Evolutionary conservation across 2,113 vertebrate genomes (phyloP).

Genomic region (Brevimyrus niger): DNA sequence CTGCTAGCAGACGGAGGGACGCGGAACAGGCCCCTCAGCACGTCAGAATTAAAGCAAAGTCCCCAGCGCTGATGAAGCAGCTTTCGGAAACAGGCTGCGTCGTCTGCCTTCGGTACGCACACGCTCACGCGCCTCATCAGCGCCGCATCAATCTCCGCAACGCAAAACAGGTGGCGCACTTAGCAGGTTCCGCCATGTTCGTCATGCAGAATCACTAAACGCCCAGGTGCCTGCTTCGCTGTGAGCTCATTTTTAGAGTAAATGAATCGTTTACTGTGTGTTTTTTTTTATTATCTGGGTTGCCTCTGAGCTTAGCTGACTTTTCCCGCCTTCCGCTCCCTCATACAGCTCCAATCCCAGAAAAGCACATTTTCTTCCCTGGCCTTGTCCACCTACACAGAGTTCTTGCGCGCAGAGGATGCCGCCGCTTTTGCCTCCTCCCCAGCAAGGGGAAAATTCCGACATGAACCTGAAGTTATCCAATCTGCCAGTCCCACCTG

Average conservation of each 20-base stretch:
- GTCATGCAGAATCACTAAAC: neutral
- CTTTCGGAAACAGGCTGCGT: neutral
- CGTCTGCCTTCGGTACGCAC: neutral
- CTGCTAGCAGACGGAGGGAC: neutral
- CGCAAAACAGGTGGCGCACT: neutral
- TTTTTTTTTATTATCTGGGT: neutral
- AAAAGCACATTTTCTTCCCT: neutral
- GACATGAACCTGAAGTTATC: neutral
- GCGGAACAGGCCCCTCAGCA: neutral
- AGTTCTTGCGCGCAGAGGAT: neutral
- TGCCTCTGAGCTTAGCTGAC: neutral
- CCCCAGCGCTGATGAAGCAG: neutral
- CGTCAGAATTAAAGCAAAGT: neutral
- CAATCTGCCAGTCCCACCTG: constrained; percentile 11
- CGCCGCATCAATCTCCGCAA: neutral
- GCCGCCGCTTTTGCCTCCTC: neutral
- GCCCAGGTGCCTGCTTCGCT: neutral
- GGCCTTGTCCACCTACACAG: constrained; percentile 3
- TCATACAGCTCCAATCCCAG: neutral
- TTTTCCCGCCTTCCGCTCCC: neutral
- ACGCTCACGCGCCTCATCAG: neutral
- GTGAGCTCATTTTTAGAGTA: neutral
- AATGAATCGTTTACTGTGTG: neutral
- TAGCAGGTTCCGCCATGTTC: neutral
- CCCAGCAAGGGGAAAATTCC: neutral